Conservation (phyloP, 1,140 invertebrate genomes). For the Camponotus floridanus region DNA sequence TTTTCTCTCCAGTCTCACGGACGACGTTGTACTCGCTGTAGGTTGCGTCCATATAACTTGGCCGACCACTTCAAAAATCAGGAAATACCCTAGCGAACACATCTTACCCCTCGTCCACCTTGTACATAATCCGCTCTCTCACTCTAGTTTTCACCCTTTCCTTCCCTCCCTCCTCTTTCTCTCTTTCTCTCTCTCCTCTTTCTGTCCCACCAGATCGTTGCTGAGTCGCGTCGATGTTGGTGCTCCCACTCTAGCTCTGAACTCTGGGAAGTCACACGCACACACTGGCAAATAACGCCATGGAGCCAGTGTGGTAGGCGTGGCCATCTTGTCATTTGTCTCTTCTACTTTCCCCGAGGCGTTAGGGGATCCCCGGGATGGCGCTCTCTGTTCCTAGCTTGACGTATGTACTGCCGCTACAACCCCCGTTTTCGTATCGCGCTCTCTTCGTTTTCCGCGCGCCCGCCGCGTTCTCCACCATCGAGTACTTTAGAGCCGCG, state of each 20-base stretch:
- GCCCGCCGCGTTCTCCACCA: slow-evolving; percentile 67
- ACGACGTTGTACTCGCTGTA: slow-evolving; percentile 8
- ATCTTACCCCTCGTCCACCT: slow-evolving; percentile 33
- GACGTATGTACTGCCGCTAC: slow-evolving; percentile 81
- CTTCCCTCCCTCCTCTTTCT: not conserved
- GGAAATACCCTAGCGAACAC: slow-evolving; percentile 64
- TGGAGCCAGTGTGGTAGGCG: slow-evolving; percentile 77
- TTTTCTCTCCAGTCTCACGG: not conserved
- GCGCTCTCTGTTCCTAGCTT: slow-evolving; percentile 72
- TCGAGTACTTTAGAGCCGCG: slow-evolving; percentile 59
- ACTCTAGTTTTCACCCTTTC: slow-evolving; percentile 12
- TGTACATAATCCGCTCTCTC: slow-evolving; percentile 35
- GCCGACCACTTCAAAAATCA: slow-evolving; percentile 74
- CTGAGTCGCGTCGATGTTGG: slow-evolving; percentile 33
- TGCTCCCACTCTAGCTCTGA: slow-evolving; percentile 63
- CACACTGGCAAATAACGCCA: slow-evolving; percentile 79
- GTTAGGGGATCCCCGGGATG: slow-evolving; percentile 76
- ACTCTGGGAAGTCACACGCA: slow-evolving; percentile 73
- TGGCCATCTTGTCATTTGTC: slow-evolving; percentile 83
- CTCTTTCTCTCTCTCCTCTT: slow-evolving; percentile 26
- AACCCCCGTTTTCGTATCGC: slow-evolving; percentile 72
- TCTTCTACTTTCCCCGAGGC: slow-evolving; percentile 76
- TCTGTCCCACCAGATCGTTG: slow-evolving; percentile 64
- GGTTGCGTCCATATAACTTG: slow-evolving; percentile 64
- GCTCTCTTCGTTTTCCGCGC: slow-evolving; percentile 63